phyloP scores from a whole-genome alignment of 2,888 invertebrate genomes.

The Brachyptera risi region DNA sequence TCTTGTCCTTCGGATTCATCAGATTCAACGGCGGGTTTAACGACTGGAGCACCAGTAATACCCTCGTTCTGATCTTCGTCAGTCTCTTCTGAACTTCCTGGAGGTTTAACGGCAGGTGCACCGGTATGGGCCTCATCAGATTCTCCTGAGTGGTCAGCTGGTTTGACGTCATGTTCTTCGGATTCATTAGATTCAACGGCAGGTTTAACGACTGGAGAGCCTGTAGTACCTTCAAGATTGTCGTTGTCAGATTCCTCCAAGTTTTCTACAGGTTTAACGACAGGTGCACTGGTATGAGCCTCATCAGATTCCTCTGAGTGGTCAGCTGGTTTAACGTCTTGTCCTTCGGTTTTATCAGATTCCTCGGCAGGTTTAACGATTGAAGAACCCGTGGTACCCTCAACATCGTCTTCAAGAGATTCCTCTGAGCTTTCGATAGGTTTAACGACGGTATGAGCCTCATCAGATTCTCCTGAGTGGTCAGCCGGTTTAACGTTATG shows the following conservation, averaged over 20 bases:
- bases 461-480: no score
- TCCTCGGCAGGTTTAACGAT: no score
- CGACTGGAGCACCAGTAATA: background rate
- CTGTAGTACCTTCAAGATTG: conserved; percentile 15
- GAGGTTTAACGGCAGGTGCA: background rate
- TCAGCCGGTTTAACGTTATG: no score
- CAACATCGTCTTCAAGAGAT: no score
- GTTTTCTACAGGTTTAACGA: no score
- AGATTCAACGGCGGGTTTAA: background rate
- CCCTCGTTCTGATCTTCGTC: background rate
- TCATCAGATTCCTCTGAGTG: conserved; percentile 5
- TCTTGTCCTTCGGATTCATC: conserved; percentile 20
- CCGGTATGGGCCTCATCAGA: conserved; percentile 23
- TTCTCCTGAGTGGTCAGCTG: conserved; percentile 10
- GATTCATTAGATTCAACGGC: conserved; percentile 5
- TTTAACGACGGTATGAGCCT: conserved; percentile 29
- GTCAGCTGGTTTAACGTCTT: no score
- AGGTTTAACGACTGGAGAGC: no score
- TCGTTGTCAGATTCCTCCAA: background rate
- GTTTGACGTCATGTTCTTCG: background rate
- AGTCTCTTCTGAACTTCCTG: background rate
- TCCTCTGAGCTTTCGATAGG: conserved; percentile 32
- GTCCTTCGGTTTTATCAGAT: no score
- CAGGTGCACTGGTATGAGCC: background rate
- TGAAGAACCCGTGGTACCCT: no score